Conservation (phyloP, 2,888 invertebrate species). For the Strigamia transsilvanica region DNA sequence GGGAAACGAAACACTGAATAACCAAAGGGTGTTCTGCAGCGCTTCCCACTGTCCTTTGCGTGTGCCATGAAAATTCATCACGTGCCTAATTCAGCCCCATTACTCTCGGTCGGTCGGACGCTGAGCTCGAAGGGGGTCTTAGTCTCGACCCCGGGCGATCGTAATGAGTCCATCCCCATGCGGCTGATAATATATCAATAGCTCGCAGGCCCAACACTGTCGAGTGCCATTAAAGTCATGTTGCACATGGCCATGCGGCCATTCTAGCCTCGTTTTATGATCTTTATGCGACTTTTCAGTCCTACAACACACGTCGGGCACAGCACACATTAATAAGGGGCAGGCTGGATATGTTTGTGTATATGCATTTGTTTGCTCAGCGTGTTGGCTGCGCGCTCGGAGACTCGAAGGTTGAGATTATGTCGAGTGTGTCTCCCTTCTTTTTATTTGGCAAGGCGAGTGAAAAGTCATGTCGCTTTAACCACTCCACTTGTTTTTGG, state of each 20-base stretch:
- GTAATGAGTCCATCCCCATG: slow-evolving; percentile 48
- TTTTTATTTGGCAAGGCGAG: slow-evolving; percentile 38
- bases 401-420: neutral
- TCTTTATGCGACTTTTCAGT: neutral
- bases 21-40: slow-evolving; percentile 20
- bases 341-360: neutral
- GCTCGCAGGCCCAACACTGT: slow-evolving; percentile 45
- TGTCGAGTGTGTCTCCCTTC: neutral
- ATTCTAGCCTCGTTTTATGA: slow-evolving; percentile 16
- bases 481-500: slow-evolving; percentile 40
- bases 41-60: slow-evolving; percentile 47
- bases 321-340: neutral
- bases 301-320: neutral
- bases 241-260: neutral
- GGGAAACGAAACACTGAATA: slow-evolving; percentile 4
- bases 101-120: slow-evolving; percentile 31
- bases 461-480: slow-evolving; percentile 43
- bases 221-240: slow-evolving; percentile 35
- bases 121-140: slow-evolving; percentile 49
- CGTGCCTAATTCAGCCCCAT: slow-evolving; percentile 43
- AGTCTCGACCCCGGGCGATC: slow-evolving; percentile 46
- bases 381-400: neutral
- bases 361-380: neutral
- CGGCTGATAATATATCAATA: slow-evolving; percentile 45
- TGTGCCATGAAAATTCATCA: slow-evolving; percentile 46